A percentile compares a stretch with the other conserved stretches of the same genome.
Conservation (phyloP, 30 jellyfish, hydroid and myxozoan species). For the Turritopsis dohrnii region DNA sequence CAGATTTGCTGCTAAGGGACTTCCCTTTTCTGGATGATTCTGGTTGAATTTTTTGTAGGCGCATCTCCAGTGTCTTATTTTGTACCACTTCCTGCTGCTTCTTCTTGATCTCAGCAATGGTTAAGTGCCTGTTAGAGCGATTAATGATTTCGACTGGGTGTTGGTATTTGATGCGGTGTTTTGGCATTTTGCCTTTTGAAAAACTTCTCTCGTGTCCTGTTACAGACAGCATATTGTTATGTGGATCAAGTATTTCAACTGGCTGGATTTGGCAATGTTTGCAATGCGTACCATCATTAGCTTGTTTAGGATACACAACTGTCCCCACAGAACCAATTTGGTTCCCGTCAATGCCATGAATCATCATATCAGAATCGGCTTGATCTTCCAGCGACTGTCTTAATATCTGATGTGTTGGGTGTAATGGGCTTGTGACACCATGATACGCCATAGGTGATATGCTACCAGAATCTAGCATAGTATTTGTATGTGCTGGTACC, state of each 20-base stretch:
- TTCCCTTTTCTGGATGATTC: background rate
- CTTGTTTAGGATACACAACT: background rate
- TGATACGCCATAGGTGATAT: slow-evolving; percentile 10
- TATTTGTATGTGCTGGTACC: slow-evolving; percentile 24
- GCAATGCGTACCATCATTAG: slow-evolving; percentile 4
- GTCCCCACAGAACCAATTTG: background rate
- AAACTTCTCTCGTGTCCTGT: background rate
- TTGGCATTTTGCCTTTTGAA: background rate
- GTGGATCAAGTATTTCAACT: slow-evolving; percentile 12
- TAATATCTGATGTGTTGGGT: slow-evolving; percentile 18
- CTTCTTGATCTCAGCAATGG: slow-evolving; percentile 8
- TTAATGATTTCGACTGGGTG: background rate
- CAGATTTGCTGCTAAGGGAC: background rate
- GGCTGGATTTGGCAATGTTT: background rate
- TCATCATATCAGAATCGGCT: background rate
- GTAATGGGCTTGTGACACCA: background rate
- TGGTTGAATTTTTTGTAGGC: background rate
- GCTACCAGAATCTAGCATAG: slow-evolving; percentile 7
- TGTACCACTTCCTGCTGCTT: background rate
- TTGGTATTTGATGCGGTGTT: background rate
- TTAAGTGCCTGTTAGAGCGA: background rate
- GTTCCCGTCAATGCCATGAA: slow-evolving; percentile 1
- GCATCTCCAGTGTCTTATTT: background rate
- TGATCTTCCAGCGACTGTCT: slow-evolving; percentile 12
- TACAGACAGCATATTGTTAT: background rate